These are phyloP conservation scores for Standfussiana lucernea DNA, from an alignment of 2,888 invertebrate genomes.

Conservation along the genomic window DNA sequence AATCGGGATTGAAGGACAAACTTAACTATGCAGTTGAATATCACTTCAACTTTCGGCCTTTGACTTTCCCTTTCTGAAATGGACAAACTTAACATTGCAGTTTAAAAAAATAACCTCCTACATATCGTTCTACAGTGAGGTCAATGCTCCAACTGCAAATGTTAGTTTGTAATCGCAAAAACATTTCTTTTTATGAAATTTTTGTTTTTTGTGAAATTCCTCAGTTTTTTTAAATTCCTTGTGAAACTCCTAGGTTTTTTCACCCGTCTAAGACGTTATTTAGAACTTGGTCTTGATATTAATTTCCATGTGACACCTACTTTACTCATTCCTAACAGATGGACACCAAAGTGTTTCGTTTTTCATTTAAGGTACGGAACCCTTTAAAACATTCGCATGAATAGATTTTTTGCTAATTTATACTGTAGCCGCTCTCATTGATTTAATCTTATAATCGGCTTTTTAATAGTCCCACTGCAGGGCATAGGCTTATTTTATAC, in stretches of 20 bases:
- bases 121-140: neutral
- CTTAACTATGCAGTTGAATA: neutral
- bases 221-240: too few relatives aligned
- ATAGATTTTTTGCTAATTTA: neutral
- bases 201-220: neutral
- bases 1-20: neutral
- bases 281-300: too few relatives aligned
- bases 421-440: neutral
- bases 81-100: neutral
- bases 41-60: neutral
- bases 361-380: neutral
- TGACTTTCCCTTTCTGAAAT: neutral
- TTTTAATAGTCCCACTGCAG: neutral
- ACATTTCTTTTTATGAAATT: neutral
- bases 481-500: neutral
- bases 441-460: neutral
- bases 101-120: neutral
- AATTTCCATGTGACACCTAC: too few relatives aligned
- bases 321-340: too few relatives aligned
- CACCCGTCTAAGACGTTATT: too few relatives aligned
- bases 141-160: neutral
- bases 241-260: too few relatives aligned
- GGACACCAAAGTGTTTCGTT: too few relatives aligned
- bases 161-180: neutral
- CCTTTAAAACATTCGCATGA: neutral